Base-by-base conservation (phyloP, 2,888 invertebrate species). In the Unio delphinus region DNA sequence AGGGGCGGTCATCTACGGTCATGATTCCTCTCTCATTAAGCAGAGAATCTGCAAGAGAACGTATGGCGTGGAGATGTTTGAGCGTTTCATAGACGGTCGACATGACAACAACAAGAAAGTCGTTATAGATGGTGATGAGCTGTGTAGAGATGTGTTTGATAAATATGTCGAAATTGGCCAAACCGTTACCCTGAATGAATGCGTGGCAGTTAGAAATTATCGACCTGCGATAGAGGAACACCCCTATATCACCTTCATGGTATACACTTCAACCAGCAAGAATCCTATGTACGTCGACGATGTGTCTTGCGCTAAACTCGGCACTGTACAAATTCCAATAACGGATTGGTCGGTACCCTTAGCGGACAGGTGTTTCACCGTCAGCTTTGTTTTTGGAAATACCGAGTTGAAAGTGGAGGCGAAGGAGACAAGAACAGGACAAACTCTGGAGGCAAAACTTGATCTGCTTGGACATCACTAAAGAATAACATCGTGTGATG, bases 1-100 rank as follows among this genome's bases (percentile, higher is more conserved):
- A 54, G 74, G 74, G 2, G 74, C 74, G 4, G 74, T 74, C 15
- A n/a, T 74, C 20, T 74, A 67, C 30, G 74, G 74, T 4, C 68
- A 74, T n/a, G 67, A 71, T 56, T 71, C 70, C 15, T 23, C 23
- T 4, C 66, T 61, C 20, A 74, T 74, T 23, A 34, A 65, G 2
- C 69, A 68, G 2, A 65, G 74, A n/a, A 74, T 60, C n/a, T 26
- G 69, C 20, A 71, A 71, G 45, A 69, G 45, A 28, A 71, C 74
- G 3, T 74, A 74, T 17, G 74, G 74, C 3, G 64, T 74, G 7
- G 55, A 64, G 34, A 57, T 34, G 61, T 59, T 55, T 4, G 57
- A 67, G 15, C 54, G 63, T 45, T 70, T 71, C 55, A 45, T 30
- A n/a, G 26, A 26, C 0, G 69, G 67, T 20, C 70, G 69, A 60